Percentiles rank a stretch among this genome's conserved stretches.
These are phyloP conservation scores for Callionymus lyra DNA, from an alignment of 2,113 vertebrate species.

Conservation along the genomic window DNA sequence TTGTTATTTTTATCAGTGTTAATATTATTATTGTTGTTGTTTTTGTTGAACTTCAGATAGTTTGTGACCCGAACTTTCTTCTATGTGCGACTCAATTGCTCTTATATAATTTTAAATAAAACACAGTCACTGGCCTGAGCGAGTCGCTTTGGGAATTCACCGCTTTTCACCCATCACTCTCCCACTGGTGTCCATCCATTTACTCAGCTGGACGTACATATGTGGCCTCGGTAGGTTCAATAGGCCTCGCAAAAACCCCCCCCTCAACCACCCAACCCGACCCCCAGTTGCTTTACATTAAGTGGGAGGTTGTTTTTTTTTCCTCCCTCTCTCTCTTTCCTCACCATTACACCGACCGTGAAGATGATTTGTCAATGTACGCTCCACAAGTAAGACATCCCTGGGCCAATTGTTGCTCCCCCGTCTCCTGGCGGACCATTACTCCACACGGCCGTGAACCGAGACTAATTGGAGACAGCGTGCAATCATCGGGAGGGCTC, in stretches of 20 bases:
- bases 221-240: slow-evolving; percentile 29
- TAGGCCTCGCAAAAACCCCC: slow-evolving; percentile 30
- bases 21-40: too few species aligned
- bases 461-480: slow-evolving; percentile 39
- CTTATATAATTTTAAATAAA: too few species aligned
- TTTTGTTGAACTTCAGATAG: too few species aligned
- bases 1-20: too few species aligned
- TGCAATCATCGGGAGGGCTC: slow-evolving; percentile 37
- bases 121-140: slow-evolving; percentile 11
- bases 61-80: too few species aligned
- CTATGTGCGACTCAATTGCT: too few species aligned
- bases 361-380: slow-evolving; percentile 39
- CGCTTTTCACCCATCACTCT: slow-evolving; percentile 32
- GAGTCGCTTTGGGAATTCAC: slow-evolving; percentile 24
- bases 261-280: too few species aligned
- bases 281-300: slow-evolving; percentile 23
- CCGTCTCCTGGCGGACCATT: slow-evolving; percentile 27
- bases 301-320: slow-evolving; percentile 30
- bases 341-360: slow-evolving; percentile 37
- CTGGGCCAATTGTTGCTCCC: slow-evolving; percentile 32
- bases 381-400: slow-evolving; percentile 40
- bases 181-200: slow-evolving; percentile 48
- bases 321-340: slow-evolving; percentile 13
- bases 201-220: slow-evolving; percentile 53
- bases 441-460: slow-evolving; percentile 32